These are phyloP conservation scores for Brachionus manjavacas DNA, from an alignment of 1,140 invertebrate species.

Conservation along the genomic window DNA sequence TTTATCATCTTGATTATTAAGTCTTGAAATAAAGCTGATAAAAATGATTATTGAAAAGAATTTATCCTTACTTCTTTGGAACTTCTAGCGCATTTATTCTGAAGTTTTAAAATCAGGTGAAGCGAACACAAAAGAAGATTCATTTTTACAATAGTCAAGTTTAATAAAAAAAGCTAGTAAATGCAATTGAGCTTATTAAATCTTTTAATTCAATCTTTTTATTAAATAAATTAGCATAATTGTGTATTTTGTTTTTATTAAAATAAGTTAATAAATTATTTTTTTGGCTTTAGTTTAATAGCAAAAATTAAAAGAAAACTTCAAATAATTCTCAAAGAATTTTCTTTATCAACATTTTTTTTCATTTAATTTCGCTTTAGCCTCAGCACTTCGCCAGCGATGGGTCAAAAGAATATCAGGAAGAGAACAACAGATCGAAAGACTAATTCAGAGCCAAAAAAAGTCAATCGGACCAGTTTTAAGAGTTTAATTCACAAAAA, in stretches of 20 bases:
- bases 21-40: neutral
- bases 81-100: neutral
- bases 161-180: neutral
- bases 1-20: neutral
- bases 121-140: neutral
- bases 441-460: neutral
- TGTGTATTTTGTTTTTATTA: neutral
- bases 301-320: neutral
- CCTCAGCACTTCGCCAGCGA: neutral
- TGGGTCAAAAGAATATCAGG: neutral
- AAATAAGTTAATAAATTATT: neutral
- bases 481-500: neutral
- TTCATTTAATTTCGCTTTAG: no score
- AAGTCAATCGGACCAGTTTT: neutral
- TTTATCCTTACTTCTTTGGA: neutral
- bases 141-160: neutral
- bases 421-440: neutral
- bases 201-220: neutral
- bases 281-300: neutral
- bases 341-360: no score
- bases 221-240: constrained; percentile 9
- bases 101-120: neutral
- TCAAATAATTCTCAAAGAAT: neutral
- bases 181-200: neutral
- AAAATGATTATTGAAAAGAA: neutral